Evolutionary conservation across 1,140 invertebrate genomes (phyloP).

Genomic region (Drosophila bifasciata): DNA sequence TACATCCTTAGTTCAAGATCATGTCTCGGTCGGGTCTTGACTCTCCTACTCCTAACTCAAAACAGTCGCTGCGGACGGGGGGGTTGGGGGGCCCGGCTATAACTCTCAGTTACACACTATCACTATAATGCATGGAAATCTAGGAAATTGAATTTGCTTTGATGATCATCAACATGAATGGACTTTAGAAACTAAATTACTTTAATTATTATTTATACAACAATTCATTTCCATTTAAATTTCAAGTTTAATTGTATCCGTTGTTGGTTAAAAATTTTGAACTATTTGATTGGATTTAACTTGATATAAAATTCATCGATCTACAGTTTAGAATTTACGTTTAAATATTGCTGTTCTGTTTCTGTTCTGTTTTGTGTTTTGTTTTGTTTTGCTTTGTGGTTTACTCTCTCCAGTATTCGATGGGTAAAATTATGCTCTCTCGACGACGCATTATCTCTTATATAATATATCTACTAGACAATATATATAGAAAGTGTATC

Average conservation of each 20-base stretch:
- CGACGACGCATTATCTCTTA: too few relatives aligned
- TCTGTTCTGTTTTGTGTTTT: not conserved
- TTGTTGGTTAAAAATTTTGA: constrained; percentile 72
- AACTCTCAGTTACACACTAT: constrained; percentile 57
- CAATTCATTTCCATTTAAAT: constrained; percentile 60
- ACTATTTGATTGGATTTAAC: constrained; percentile 70
- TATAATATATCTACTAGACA: constrained; percentile 27
- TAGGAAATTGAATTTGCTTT: constrained; percentile 61
- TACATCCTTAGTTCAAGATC: constrained; percentile 46
- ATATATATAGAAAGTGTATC: constrained; percentile 48
- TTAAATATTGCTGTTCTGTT: constrained; percentile 26
- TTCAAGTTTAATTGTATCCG: constrained; percentile 48
- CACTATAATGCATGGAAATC: too few relatives aligned
- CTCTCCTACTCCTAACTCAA: constrained; percentile 61
- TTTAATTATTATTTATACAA: constrained; percentile 65
- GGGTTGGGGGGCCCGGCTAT: constrained; percentile 20
- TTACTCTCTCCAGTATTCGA: constrained; percentile 61
- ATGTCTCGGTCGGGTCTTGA: constrained; percentile 48
- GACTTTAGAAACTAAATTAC: constrained; percentile 68
- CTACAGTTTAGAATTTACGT: constrained; percentile 57
- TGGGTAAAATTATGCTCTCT: constrained; percentile 73
- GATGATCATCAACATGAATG: constrained; percentile 79
- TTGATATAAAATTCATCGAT: constrained; percentile 73
- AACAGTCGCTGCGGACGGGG: constrained; percentile 55
- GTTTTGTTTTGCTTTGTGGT: constrained; percentile 31